These are phyloP conservation scores for Rhopilema esculentum DNA, from an alignment of 30 jellyfish, hydroid and myxozoan species.

Conservation along the genomic window DNA sequence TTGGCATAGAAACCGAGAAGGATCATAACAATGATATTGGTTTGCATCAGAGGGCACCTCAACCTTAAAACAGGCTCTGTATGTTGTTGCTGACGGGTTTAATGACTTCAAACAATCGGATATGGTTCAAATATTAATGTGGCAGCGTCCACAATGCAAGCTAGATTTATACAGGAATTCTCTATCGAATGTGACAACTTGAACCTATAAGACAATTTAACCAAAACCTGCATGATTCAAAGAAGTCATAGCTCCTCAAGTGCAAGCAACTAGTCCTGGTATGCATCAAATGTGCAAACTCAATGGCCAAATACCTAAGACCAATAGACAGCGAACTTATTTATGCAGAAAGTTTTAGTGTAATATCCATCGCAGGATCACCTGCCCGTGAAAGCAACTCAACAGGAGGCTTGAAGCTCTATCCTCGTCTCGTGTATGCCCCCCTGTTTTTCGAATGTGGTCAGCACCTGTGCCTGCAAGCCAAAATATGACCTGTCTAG, in stretches of 20 bases:
- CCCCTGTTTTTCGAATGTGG: conserved; percentile 41
- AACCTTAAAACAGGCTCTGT: background rate
- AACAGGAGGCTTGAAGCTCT: conserved; percentile 44
- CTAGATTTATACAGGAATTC: background rate
- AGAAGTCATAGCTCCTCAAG: background rate
- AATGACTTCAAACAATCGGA: conserved; percentile 16
- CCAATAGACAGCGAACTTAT: conserved; percentile 11
- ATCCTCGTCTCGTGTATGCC: conserved; percentile 17
- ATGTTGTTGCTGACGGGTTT: background rate
- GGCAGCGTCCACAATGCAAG: background rate
- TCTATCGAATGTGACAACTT: background rate
- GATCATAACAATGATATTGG: background rate
- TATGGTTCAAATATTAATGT: conserved; percentile 12
- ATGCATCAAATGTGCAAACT: background rate
- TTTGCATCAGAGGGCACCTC: background rate
- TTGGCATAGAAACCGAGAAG: background rate
- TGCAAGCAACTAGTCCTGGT: background rate
- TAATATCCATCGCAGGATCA: conserved; percentile 36
- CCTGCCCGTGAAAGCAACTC: conserved; percentile 44
- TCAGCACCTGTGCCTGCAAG: conserved; percentile 62
- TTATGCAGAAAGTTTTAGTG: conserved; percentile 25
- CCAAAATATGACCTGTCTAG: conserved; percentile 62
- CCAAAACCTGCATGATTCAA: background rate
- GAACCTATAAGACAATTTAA: background rate
- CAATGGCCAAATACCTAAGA: conserved; percentile 18